Evolutionary conservation across 1,140 invertebrate genomes (phyloP).

Genomic region (Reticulitermes speratus): DNA sequence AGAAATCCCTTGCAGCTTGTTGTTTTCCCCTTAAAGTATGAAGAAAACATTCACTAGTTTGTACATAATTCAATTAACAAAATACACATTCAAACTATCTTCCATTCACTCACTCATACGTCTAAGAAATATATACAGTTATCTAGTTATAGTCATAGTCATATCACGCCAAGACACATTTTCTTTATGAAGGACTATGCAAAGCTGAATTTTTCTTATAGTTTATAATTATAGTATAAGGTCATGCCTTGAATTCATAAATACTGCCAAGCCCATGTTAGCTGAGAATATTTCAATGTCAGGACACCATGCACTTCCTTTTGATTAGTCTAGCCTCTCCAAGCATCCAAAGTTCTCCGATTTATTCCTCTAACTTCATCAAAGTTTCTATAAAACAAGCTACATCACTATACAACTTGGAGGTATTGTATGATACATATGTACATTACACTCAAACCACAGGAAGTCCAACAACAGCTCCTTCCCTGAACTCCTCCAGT

Average conservation of each 20-base stretch:
- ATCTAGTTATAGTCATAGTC: background rate
- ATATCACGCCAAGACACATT: background rate
- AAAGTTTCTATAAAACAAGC: background rate
- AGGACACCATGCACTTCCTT: background rate
- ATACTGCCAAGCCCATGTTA: background rate
- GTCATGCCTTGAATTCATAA: background rate
- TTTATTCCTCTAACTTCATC: background rate
- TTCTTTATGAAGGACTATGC: background rate
- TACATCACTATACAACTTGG: background rate
- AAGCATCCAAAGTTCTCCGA: background rate
- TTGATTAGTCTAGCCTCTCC: no score
- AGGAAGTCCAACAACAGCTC: background rate
- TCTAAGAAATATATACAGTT: conserved; percentile 8
- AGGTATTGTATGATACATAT: background rate
- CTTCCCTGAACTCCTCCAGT: no score
- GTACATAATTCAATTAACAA: background rate
- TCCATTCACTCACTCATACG: background rate
- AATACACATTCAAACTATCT: background rate
- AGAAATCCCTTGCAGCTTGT: conserved; percentile 34
- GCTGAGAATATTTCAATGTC: background rate
- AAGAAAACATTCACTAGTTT: background rate
- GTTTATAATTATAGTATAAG: background rate
- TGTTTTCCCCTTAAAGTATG: background rate
- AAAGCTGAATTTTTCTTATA: background rate
- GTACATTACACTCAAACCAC: background rate